These are phyloP conservation scores for Chromobotia macracanthus DNA, from an alignment of 2,797 vertebrate genomes.

Conservation along the genomic window DNA sequence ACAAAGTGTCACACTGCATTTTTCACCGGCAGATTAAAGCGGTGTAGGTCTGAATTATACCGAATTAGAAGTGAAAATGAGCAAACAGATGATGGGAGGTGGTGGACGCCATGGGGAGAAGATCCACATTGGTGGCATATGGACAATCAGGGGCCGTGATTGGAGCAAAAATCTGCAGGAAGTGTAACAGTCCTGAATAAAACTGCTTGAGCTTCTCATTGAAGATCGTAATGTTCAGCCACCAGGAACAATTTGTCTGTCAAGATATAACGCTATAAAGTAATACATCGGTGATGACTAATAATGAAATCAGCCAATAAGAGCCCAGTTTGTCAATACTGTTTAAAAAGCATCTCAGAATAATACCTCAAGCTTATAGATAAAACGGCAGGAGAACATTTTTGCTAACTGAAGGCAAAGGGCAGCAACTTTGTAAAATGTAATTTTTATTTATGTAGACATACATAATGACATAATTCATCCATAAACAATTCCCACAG, in stretches of 20 bases:
- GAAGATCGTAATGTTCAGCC: background rate
- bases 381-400: too few relatives aligned
- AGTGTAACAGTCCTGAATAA: background rate
- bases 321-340: background rate
- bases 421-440: too few relatives aligned
- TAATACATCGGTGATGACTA: background rate
- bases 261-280: background rate
- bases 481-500: too few relatives aligned
- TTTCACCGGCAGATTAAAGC: conserved; percentile 78
- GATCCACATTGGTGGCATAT: conserved; percentile 58
- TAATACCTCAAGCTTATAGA: too few relatives aligned
- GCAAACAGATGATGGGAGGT: conserved; percentile 63
- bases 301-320: background rate
- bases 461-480: too few relatives aligned
- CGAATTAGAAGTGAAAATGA: conserved; percentile 79
- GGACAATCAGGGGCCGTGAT: conserved; percentile 32
- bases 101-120: conserved; percentile 34
- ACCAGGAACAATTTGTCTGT: background rate
- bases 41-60: conserved; percentile 74
- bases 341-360: background rate
- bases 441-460: too few relatives aligned
- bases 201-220: background rate
- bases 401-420: too few relatives aligned
- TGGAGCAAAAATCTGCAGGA: conserved; percentile 3
- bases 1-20: conserved; percentile 81